Conservation (phyloP, 2,888 invertebrate species). For the Drosophila subquinaria region DNA sequence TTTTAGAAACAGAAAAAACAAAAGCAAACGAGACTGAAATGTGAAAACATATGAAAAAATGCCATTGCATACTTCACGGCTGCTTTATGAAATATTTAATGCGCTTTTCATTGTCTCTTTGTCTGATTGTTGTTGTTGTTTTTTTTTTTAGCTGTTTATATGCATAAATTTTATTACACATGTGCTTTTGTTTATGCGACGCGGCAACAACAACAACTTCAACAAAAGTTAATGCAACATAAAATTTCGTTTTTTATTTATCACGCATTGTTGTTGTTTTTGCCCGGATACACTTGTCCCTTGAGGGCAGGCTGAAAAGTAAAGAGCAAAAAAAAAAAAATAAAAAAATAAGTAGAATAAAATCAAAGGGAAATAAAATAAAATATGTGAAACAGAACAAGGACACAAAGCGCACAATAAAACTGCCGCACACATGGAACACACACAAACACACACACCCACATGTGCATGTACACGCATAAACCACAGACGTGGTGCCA, state of each 20-base stretch:
- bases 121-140: slow-evolving; percentile 17
- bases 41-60: slow-evolving; percentile 25
- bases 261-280: slow-evolving; percentile 45
- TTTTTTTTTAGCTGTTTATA: slow-evolving; percentile 57
- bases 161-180: slow-evolving; percentile 79
- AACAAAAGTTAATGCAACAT: slow-evolving; percentile 75
- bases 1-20: slow-evolving; percentile 9
- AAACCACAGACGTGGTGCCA: slow-evolving; percentile 72
- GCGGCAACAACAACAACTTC: slow-evolving; percentile 14
- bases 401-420: slow-evolving; percentile 62
- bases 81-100: slow-evolving; percentile 74
- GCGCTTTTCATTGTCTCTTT: slow-evolving; percentile 71
- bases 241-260: slow-evolving; percentile 74
- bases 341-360: slow-evolving; percentile 47
- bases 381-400: slow-evolving; percentile 41
- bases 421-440: slow-evolving; percentile 67
- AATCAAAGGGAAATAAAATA: slow-evolving; percentile 68
- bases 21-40: background rate
- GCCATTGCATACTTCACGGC: slow-evolving; percentile 54
- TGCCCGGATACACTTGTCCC: slow-evolving; percentile 37
- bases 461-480: slow-evolving; percentile 30
- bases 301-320: slow-evolving; percentile 35
- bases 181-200: slow-evolving; percentile 76
- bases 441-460: slow-evolving; percentile 10
- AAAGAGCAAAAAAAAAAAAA: slow-evolving; percentile 16